phyloP scores from a whole-genome alignment of 2,888 invertebrate genomes.

The Nesidiocoris tenuis region DNA sequence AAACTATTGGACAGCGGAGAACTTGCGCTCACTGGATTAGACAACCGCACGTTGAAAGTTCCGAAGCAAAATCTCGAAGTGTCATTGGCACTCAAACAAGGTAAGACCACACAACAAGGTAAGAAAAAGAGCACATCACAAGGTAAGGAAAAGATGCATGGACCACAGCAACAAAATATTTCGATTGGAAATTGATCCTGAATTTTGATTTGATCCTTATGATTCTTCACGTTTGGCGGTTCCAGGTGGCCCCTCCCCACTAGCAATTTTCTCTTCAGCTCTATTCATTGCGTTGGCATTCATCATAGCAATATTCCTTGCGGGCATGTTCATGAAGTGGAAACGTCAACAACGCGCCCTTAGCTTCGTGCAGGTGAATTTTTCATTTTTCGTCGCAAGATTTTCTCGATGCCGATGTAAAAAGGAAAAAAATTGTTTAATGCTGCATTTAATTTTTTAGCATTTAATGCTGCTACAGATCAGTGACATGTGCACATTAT shows the following conservation, averaged over 20 bases:
- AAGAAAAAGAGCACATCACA: too few relatives aligned
- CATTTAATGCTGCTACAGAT: too few relatives aligned
- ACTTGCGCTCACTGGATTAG: conserved; percentile 22
- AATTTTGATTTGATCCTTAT: too few relatives aligned
- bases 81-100: neutral
- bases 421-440: too few relatives aligned
- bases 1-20: conserved; percentile 32
- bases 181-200: too few relatives aligned
- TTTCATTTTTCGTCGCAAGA: neutral
- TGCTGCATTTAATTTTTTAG: too few relatives aligned
- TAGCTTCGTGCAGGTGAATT: conserved; percentile 34
- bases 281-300: conserved; percentile 27
- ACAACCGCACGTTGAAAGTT: conserved; percentile 13
- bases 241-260: conserved; percentile 13
- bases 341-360: conserved; percentile 36
- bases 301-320: conserved; percentile 31
- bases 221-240: neutral
- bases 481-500: too few relatives aligned
- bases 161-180: too few relatives aligned
- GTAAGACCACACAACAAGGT: too few relatives aligned
- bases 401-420: too few relatives aligned
- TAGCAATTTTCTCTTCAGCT: conserved; percentile 18
- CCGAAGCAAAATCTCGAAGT: conserved; percentile 19
- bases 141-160: too few relatives aligned
- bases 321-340: conserved; percentile 40